Percentiles rank a stretch among this genome's conserved stretches.
Conservation (phyloP, 2,797 vertebrate genomes). For the Schizothorax lantsangensis region DNA sequence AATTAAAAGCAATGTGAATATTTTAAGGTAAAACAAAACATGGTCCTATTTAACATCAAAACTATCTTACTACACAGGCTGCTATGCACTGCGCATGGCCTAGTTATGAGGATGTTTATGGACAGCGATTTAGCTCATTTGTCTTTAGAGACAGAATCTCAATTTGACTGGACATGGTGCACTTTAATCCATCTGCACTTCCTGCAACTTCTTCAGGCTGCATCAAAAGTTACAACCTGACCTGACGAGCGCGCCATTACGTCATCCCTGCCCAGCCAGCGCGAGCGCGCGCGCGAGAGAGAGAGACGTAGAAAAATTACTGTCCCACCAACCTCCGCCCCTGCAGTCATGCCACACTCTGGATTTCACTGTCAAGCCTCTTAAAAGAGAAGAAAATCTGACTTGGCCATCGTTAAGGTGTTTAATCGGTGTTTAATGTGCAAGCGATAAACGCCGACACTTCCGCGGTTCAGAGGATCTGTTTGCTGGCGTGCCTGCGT, state of each 20-base stretch:
- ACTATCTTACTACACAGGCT: neutral
- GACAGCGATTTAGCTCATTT: neutral
- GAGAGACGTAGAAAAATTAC: slow-evolving; percentile 40
- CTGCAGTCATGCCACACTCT: slow-evolving; percentile 60
- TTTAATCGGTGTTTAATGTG: slow-evolving; percentile 30
- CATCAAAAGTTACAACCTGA: slow-evolving; percentile 54
- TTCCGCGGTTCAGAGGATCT: slow-evolving; percentile 55
- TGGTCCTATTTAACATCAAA: neutral
- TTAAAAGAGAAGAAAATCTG: slow-evolving; percentile 21
- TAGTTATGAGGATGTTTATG: neutral
- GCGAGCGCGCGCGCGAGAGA: neutral
- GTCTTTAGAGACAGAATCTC: neutral
- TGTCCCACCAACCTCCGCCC: slow-evolving; percentile 66
- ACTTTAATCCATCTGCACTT: neutral
- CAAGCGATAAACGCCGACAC: slow-evolving; percentile 36
- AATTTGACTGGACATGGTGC: neutral
- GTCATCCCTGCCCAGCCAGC: slow-evolving; percentile 64
- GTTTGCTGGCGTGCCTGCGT: slow-evolving; percentile 50
- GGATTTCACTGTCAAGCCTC: slow-evolving; percentile 35
- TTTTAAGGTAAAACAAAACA: neutral
- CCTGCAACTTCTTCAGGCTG: slow-evolving; percentile 35
- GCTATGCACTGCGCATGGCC: neutral
- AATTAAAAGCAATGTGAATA: neutral
- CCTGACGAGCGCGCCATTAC: slow-evolving; percentile 70
- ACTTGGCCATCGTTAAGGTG: neutral